These are phyloP conservation scores for Alviniconcha strummeri DNA, from an alignment of 2,888 invertebrate genomes.

Conservation along the genomic window DNA sequence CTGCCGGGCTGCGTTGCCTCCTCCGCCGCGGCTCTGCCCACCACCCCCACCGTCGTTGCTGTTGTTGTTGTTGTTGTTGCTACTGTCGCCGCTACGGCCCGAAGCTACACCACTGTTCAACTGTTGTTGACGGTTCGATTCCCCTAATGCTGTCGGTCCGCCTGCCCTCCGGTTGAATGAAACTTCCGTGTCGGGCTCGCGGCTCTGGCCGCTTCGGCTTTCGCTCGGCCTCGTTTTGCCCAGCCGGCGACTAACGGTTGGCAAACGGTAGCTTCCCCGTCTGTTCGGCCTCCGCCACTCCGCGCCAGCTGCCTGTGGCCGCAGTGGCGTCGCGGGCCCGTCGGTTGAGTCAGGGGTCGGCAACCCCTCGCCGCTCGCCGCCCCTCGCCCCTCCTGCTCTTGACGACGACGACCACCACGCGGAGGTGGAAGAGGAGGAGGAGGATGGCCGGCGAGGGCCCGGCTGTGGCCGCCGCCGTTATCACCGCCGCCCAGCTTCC, in stretches of 20 bases:
- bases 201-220: background rate
- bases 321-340: background rate
- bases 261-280: too few relatives aligned
- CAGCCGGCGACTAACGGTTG: background rate
- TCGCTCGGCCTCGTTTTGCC: conserved; percentile 4
- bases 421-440: too few relatives aligned
- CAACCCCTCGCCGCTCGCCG: background rate
- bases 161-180: background rate
- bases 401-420: too few relatives aligned
- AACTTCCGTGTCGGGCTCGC: conserved; percentile 2
- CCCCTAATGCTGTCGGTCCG: background rate
- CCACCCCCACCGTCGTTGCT: background rate
- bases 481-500: conserved; percentile 22
- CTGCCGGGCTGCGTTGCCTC: background rate
- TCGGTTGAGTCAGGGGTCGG: conserved; percentile 15
- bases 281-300: background rate
- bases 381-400: too few relatives aligned
- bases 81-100: background rate
- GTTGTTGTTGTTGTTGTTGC: background rate
- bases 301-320: background rate
- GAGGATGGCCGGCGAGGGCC: background rate
- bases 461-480: background rate
- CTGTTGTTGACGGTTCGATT: background rate
- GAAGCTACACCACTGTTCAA: too few relatives aligned
- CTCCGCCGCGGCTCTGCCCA: background rate